Evolutionary conservation across 2,113 vertebrate genomes (phyloP).

Genomic region (Macquaria australasica): DNA sequence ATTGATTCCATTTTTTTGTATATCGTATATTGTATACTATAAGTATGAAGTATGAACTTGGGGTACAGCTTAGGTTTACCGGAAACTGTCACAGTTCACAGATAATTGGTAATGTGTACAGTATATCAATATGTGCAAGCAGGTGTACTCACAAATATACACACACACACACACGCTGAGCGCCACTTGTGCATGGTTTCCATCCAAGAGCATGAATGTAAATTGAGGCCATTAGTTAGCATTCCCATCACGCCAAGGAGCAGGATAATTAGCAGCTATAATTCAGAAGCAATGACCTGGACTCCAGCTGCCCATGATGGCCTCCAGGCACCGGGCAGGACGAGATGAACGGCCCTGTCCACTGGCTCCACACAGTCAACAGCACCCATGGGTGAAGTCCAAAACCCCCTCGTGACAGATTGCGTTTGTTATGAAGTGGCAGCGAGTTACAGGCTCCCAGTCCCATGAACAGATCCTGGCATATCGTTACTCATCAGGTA

Average conservation of each 20-base stretch:
- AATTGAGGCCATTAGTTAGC: slow-evolving; percentile 43
- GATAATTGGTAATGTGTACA: background rate
- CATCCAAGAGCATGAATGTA: background rate
- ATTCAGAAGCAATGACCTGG: slow-evolving; percentile 38
- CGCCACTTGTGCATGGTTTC: background rate
- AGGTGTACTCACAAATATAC: background rate
- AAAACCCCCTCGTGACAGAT: background rate
- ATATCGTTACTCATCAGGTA: slow-evolving; percentile 40
- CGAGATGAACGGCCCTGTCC: slow-evolving; percentile 31
- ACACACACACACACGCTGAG: background rate
- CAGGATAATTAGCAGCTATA: slow-evolving; percentile 53
- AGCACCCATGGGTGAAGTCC: slow-evolving; percentile 37
- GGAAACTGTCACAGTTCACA: background rate
- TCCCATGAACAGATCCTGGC: background rate
- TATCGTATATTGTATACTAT: background rate
- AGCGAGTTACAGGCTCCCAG: background rate
- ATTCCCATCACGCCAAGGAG: slow-evolving; percentile 1
- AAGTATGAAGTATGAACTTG: background rate
- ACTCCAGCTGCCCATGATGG: slow-evolving; percentile 29
- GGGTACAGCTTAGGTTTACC: background rate
- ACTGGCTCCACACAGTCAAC: slow-evolving; percentile 13
- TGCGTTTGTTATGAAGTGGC: slow-evolving; percentile 38
- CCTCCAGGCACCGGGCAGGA: background rate
- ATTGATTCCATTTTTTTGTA: too few species aligned
- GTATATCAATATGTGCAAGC: background rate